These are phyloP conservation scores for Drosophila flavopinicola DNA, from an alignment of 2,888 invertebrate species.

Conservation along the genomic window DNA sequence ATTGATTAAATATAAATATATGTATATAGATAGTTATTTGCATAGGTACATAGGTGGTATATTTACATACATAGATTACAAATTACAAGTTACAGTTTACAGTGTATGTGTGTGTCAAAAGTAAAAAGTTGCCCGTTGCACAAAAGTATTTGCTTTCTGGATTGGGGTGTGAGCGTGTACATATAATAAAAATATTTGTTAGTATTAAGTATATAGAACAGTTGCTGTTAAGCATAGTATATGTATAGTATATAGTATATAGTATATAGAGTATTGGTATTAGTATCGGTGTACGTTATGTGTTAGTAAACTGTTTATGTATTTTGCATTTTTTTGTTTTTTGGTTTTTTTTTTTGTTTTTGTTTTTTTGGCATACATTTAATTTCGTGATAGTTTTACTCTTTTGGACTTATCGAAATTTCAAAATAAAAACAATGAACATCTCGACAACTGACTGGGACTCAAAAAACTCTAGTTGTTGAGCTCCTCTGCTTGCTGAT, in stretches of 20 bases:
- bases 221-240: conserved; percentile 36
- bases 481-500: conserved; percentile 8
- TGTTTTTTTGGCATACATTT: conserved; percentile 43
- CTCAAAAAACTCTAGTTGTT: conserved; percentile 17
- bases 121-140: conserved; percentile 27
- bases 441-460: conserved; percentile 41
- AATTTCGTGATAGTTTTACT: conserved; percentile 39
- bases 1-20: conserved; percentile 1
- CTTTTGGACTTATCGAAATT: conserved; percentile 72
- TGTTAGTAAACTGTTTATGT: conserved; percentile 19
- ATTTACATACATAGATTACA: conserved; percentile 15
- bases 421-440: conserved; percentile 64
- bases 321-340: conserved; percentile 44
- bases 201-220: conserved; percentile 29
- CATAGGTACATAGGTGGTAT: not conserved
- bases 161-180: not conserved
- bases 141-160: conserved; percentile 1
- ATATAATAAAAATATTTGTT: conserved; percentile 15
- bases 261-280: conserved; percentile 22
- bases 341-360: no score
- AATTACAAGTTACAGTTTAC: conserved; percentile 20
- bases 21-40: conserved; percentile 3
- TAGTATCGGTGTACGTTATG: conserved; percentile 29
- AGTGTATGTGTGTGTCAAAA: conserved; percentile 7
- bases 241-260: conserved; percentile 32